Percentiles rank a stretch among this genome's conserved stretches.
Evolutionary conservation across 2,888 invertebrate species (phyloP).

Genomic region (Tachina fera): DNA sequence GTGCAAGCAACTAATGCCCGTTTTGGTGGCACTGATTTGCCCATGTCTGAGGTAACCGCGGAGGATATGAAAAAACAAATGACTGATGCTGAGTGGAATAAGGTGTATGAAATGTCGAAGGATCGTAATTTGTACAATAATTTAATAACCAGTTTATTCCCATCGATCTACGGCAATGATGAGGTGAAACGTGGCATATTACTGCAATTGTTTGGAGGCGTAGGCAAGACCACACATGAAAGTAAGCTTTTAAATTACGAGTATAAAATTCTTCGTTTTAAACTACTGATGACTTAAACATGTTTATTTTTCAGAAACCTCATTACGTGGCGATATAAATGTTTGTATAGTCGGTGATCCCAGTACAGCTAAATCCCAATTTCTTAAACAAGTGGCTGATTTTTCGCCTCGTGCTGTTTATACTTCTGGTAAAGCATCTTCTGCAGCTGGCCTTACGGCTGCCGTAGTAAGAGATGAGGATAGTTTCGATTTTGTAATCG

Average conservation of each 20-base stretch:
- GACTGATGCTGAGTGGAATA: constrained; percentile 97
- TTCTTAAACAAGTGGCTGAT: constrained; percentile 96
- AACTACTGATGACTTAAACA: not conserved
- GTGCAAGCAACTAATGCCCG: constrained; percentile 93
- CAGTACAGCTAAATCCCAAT: constrained; percentile 98
- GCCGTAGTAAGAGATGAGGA: constrained; percentile 99
- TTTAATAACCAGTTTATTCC: constrained; percentile 95
- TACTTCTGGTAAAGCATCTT: constrained; percentile 99
- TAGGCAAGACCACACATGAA: constrained; percentile 96
- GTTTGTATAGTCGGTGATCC: constrained; percentile 99
- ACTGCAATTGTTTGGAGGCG: constrained; percentile 98
- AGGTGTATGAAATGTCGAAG: constrained; percentile 97
- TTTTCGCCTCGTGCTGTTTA: constrained; percentile 98
- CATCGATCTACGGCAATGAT: constrained; percentile 97
- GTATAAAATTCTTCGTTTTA: not conserved
- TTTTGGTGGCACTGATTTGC: constrained; percentile 93
- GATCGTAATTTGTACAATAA: constrained; percentile 96
- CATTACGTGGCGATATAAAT: constrained; percentile 97
- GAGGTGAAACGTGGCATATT: constrained; percentile 96
- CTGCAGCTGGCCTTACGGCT: constrained; percentile 98
- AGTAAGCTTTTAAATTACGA: constrained; percentile 83
- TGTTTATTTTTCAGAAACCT: constrained; percentile 85
- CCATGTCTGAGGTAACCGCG: constrained; percentile 94
- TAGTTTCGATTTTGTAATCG: constrained; percentile 99
- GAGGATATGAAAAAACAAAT: constrained; percentile 97